Evolutionary conservation across 2,888 invertebrate genomes (phyloP).

Genomic region (Cylloceria caligata): DNA sequence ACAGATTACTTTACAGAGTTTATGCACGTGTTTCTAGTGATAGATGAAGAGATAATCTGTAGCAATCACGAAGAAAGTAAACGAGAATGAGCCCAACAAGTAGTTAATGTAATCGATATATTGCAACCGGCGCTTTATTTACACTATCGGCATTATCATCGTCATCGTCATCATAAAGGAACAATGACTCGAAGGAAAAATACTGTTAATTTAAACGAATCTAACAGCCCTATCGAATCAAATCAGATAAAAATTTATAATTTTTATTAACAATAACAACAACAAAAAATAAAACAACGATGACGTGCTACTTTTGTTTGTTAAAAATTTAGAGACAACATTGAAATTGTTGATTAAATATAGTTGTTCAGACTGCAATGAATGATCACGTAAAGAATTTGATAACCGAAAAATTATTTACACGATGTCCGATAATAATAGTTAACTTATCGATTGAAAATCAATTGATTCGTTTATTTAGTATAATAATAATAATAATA

Average conservation of each 20-base stretch:
- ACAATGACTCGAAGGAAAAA: slow-evolving; percentile 64
- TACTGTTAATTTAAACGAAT: slow-evolving; percentile 64
- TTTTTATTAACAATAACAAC: slow-evolving; percentile 12
- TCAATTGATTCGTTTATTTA: not conserved
- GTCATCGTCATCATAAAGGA: slow-evolving; percentile 58
- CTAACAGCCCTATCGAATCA: slow-evolving; percentile 19
- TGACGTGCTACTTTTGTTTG: slow-evolving; percentile 31
- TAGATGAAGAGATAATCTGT: slow-evolving; percentile 7
- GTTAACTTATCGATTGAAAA: slow-evolving; percentile 28
- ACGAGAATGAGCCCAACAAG: slow-evolving; percentile 17
- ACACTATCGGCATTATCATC: slow-evolving; percentile 45
- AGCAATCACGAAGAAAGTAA: slow-evolving; percentile 24
- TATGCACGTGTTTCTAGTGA: not conserved
- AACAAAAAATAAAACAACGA: not conserved
- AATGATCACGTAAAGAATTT: not conserved
- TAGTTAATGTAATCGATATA: slow-evolving; percentile 51
- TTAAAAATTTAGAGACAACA: not conserved
- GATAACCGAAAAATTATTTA: slow-evolving; percentile 26
- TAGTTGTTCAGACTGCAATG: slow-evolving; percentile 3
- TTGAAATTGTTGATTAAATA: not conserved
- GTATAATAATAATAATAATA: slow-evolving; percentile 18
- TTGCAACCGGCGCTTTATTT: slow-evolving; percentile 55
- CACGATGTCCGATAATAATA: slow-evolving; percentile 27
- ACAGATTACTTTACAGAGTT: not conserved
- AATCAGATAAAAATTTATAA: slow-evolving; percentile 18